A percentile compares a stretch with the other conserved stretches of the same genome.
phyloP scores from a whole-genome alignment of 2,113 vertebrate genomes.

The Echinops telfairi region DNA sequence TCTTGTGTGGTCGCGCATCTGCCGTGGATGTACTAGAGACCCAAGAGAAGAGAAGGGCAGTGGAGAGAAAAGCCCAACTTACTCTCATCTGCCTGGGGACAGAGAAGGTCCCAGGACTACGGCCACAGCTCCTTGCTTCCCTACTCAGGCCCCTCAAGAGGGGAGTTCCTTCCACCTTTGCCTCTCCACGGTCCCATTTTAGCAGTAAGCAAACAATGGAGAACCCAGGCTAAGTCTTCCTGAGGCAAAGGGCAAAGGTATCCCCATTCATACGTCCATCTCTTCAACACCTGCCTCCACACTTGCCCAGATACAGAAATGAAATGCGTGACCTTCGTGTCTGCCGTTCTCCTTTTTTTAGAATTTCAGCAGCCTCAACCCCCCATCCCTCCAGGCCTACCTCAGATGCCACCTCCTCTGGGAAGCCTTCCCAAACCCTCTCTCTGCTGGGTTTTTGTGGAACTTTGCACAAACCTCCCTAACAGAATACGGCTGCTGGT shows the following conservation, averaged over 20 bases:
- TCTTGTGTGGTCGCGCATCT: background rate
- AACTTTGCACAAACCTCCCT: background rate
- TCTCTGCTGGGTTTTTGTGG: background rate
- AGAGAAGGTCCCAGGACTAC: background rate
- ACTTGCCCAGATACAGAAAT: background rate
- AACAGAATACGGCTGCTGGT: background rate
- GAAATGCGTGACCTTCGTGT: background rate
- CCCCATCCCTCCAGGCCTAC: background rate
- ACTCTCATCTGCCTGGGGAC: background rate
- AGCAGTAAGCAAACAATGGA: background rate
- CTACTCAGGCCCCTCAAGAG: background rate
- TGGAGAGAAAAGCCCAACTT: background rate
- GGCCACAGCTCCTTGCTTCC: background rate
- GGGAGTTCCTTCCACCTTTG: no score
- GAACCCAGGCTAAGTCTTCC: background rate
- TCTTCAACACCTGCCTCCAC: background rate
- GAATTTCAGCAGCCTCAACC: background rate
- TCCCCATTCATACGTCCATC: background rate
- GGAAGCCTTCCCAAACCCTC: background rate
- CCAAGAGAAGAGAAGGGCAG: no score
- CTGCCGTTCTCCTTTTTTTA: constrained; percentile 5
- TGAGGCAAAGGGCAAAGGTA: background rate
- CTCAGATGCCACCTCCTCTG: background rate
- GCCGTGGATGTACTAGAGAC: no score
- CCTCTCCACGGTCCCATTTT: background rate